Conservation (phyloP, 2,888 invertebrate genomes). For the Rhagonycha lutea region DNA sequence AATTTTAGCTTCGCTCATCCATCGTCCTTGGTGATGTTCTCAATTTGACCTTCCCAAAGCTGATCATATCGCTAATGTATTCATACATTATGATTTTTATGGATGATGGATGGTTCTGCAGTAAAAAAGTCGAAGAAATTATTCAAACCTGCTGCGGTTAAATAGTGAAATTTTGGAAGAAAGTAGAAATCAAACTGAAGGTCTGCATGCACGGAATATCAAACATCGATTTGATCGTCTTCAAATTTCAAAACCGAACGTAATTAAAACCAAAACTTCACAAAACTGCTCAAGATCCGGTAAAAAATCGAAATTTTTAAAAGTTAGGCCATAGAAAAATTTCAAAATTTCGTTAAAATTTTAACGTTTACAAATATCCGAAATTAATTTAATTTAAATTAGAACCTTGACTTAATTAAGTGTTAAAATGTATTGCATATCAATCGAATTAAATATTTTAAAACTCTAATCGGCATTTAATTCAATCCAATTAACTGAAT, state of each 20-base stretch:
- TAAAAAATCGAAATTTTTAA: background rate
- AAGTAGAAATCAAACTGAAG: background rate
- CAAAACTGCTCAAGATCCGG: background rate
- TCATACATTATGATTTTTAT: background rate
- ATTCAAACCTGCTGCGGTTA: background rate
- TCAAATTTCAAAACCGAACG: background rate
- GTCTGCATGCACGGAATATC: background rate
- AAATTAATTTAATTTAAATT: background rate
- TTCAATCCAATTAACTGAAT: background rate
- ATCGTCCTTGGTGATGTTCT: background rate
- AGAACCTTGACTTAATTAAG: slow-evolving; percentile 4
- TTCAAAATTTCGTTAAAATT: background rate
- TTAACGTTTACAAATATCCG: background rate
- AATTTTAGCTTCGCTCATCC: background rate
- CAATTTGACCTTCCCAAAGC: background rate
- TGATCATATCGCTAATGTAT: background rate
- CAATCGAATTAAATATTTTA: background rate
- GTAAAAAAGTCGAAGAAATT: background rate
- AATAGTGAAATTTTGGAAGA: background rate
- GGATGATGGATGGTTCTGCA: background rate
- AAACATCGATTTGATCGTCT: background rate
- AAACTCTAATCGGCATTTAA: background rate
- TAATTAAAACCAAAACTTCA: too few relatives aligned
- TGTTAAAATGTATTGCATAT: background rate
- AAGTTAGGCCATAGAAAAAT: background rate